Percentiles rank a stretch among this genome's conserved stretches.
phyloP scores from a whole-genome alignment of 2,113 vertebrate species.

The Aldabrachelys gigantea region DNA sequence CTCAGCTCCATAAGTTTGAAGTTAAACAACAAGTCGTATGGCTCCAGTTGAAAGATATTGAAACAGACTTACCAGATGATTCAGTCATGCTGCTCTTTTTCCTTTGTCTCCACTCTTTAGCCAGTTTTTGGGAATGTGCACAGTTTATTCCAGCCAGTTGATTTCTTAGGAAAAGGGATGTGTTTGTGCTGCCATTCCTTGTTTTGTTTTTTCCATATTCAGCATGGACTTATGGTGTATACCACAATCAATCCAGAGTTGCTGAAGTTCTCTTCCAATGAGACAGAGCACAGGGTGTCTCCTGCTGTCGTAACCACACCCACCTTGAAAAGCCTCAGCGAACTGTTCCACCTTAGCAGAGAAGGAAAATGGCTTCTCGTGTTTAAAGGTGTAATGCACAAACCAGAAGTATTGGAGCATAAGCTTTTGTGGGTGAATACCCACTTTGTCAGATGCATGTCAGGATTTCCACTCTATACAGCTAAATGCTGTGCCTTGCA shows the following conservation, averaged over 20 bases:
- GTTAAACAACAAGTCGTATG: slow-evolving; percentile 18
- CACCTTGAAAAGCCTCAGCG: not conserved
- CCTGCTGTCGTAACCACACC: not conserved
- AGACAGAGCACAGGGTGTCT: not conserved
- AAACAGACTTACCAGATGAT: slow-evolving; percentile 52
- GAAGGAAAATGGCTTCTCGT: not conserved
- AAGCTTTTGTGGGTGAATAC: too few relatives aligned
- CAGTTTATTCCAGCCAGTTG: slow-evolving; percentile 55
- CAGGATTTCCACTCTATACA: too few relatives aligned
- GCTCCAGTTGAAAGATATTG: not conserved
- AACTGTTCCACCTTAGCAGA: not conserved
- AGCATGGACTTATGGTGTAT: not conserved
- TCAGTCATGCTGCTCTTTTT: slow-evolving; percentile 40
- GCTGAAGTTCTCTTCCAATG: not conserved
- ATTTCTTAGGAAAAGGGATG: slow-evolving; percentile 43
- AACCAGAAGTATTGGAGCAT: too few relatives aligned
- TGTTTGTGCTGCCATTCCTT: not conserved
- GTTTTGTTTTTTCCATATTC: not conserved
- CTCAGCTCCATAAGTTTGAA: not conserved
- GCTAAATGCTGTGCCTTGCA: too few relatives aligned
- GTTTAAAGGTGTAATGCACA: not conserved
- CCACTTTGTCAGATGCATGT: too few relatives aligned
- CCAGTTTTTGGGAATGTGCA: slow-evolving; percentile 40
- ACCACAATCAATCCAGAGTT: not conserved
- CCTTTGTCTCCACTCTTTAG: slow-evolving; percentile 60